Conservation (phyloP, 37 sponge, comb jelly and placozoan genomes). For the Cladorhizidae sp. region DNA sequence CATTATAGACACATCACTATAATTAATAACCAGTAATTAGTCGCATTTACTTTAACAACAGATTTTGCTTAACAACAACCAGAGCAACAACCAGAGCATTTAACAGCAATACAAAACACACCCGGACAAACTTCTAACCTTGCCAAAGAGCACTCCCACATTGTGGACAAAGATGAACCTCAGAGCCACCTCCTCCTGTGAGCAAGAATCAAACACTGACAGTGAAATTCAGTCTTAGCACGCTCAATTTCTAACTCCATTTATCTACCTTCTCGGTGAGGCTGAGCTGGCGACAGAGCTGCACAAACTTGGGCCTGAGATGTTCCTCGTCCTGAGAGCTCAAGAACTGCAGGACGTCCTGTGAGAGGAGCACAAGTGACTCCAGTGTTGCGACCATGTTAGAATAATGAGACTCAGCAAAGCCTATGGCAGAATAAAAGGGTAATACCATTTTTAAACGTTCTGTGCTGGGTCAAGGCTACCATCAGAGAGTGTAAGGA, state of each 20-base stretch:
- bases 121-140: not conserved
- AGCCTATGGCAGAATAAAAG: constrained; percentile 22
- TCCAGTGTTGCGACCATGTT: not conserved
- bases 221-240: not conserved
- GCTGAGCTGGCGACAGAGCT: constrained; percentile 38
- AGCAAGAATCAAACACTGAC: not conserved
- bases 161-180: constrained; percentile 51
- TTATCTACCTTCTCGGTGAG: constrained; percentile 44
- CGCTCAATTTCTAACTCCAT: not conserved
- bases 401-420: constrained; percentile 17
- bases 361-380: constrained; percentile 5
- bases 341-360: not conserved
- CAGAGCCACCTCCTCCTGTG: constrained; percentile 49
- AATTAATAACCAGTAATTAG: too few species aligned
- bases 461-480: too few species aligned
- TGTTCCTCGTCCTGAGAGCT: not conserved
- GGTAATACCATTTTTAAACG: too few species aligned
- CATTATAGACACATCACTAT: too few species aligned
- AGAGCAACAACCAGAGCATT: too few species aligned
- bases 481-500: too few species aligned
- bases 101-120: too few species aligned
- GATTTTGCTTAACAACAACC: too few species aligned
- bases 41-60: too few species aligned
- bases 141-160: constrained; percentile 48
- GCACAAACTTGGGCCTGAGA: constrained; percentile 1